phyloP scores from a whole-genome alignment of 1,140 invertebrate species.

The Contarinia nasturtii region DNA sequence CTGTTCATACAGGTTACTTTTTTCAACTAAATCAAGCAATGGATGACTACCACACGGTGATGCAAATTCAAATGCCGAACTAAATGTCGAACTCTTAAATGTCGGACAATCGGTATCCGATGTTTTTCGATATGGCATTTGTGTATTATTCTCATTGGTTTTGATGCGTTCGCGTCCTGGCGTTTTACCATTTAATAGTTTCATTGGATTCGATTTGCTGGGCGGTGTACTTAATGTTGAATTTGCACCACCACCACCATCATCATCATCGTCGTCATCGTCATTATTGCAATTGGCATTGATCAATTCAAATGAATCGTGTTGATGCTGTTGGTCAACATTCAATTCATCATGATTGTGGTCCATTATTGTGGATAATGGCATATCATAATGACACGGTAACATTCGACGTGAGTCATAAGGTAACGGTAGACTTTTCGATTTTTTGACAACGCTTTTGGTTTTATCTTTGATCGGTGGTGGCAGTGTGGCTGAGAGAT shows the following conservation, averaged over 20 bases:
- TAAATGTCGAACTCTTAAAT: conserved; percentile 1
- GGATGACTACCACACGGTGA: not conserved
- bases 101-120: conserved; percentile 7
- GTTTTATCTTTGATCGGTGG: conserved; percentile 1
- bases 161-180: conserved; percentile 11
- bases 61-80: conserved; percentile 1
- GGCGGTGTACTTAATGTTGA: too few relatives aligned
- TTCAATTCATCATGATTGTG: too few relatives aligned
- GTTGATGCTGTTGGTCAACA: too few relatives aligned
- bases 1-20: not conserved
- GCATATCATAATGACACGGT: too few relatives aligned
- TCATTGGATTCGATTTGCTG: not conserved
- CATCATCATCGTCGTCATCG: too few relatives aligned
- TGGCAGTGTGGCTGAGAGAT: not conserved
- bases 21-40: not conserved
- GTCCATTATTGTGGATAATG: too few relatives aligned
- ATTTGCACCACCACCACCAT: too few relatives aligned
- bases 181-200: conserved; percentile 14
- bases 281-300: too few relatives aligned
- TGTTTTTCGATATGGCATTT: not conserved
- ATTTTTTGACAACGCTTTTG: conserved; percentile 1
- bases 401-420: too few relatives aligned
- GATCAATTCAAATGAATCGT: too few relatives aligned
- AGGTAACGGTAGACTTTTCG: conserved; percentile 1
- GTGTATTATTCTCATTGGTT: conserved; percentile 11